Percentiles rank a stretch among this genome's conserved stretches.
These are phyloP conservation scores for Apis cerana DNA, from an alignment of 1,140 invertebrate genomes.

Conservation along the genomic window DNA sequence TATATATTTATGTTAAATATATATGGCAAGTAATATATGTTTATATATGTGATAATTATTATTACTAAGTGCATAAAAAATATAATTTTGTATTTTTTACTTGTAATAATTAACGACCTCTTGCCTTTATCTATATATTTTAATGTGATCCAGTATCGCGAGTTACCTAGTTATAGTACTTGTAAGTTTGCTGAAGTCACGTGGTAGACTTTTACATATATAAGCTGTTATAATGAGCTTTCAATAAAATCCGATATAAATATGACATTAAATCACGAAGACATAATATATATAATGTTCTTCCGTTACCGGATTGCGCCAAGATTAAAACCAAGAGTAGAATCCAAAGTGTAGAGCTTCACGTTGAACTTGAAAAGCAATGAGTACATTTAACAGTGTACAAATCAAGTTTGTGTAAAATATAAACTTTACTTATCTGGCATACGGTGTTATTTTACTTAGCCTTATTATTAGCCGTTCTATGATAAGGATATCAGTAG, in stretches of 20 bases:
- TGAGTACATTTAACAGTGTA: slow-evolving; percentile 16
- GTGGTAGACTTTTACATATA: background rate
- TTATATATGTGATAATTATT: slow-evolving; percentile 25
- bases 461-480: background rate
- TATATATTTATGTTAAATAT: slow-evolving; percentile 30
- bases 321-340: background rate
- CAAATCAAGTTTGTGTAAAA: slow-evolving; percentile 29
- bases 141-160: slow-evolving; percentile 28
- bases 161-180: slow-evolving; percentile 33
- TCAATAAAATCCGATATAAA: slow-evolving; percentile 39
- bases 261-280: slow-evolving; percentile 18
- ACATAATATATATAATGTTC: slow-evolving; percentile 25
- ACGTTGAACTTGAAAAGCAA: slow-evolving; percentile 1
- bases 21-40: slow-evolving; percentile 13
- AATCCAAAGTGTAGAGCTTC: background rate
- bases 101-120: background rate
- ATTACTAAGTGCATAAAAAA: background rate
- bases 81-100: slow-evolving; percentile 27
- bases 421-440: slow-evolving; percentile 16
- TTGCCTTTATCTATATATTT: slow-evolving; percentile 33
- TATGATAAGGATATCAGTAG: background rate
- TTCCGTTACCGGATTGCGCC: background rate
- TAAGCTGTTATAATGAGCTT: slow-evolving; percentile 39
- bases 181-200: slow-evolving; percentile 27
- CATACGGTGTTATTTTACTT: background rate